Base-by-base conservation (phyloP, 2,797 vertebrate species). In the Sebastes iracundus region DNA sequence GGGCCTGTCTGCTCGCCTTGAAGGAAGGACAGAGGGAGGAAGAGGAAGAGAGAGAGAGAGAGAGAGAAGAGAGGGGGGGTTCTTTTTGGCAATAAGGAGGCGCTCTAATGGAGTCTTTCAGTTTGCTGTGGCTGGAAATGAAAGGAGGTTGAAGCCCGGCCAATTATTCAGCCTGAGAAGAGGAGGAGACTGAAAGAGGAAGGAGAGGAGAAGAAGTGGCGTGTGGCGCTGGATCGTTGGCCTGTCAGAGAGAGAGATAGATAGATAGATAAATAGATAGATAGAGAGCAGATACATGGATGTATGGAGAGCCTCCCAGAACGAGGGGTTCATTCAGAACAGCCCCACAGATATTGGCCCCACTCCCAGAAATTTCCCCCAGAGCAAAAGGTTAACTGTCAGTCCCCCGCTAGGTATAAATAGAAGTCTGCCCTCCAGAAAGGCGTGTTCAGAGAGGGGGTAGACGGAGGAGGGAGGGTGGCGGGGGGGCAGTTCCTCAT, bases 321-420 rank as follows among this genome's bases (percentile, higher is more conserved):
- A 83, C 16, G 83, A 88, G 86, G 85, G 86, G 80, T 68, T 87
- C 79, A 92, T 88, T 88, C 77, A 88, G 84, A 88, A 88, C 58
- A 83, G 88, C 90, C 75, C 46, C 82, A 77, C 87, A 90, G 84
- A 91, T 81, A 89, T 93, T 95, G 94, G 94, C 93, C 87, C 80
- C 70, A 63, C 81, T 94, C 94, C 94, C 92, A 93, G 94, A 94
- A 90, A 93, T 93, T 80, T 91, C 90, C 90, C 90, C 88, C 91
- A 92, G 93, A 93, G 94, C 94, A 92, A 95, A 96, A 95, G 94
- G 94, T 95, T 95, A 95, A 94, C 94, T 94, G 95, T 95, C 95
- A 96, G 92, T 94, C 94, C 93, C 94, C 94, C 83, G 92, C 94
- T 93, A 93, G 90, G 95, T 94, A 94, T 93, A 95, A 94, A 94